Conservation (phyloP, 2,888 invertebrate genomes). For the Hyppa rectilinea region DNA sequence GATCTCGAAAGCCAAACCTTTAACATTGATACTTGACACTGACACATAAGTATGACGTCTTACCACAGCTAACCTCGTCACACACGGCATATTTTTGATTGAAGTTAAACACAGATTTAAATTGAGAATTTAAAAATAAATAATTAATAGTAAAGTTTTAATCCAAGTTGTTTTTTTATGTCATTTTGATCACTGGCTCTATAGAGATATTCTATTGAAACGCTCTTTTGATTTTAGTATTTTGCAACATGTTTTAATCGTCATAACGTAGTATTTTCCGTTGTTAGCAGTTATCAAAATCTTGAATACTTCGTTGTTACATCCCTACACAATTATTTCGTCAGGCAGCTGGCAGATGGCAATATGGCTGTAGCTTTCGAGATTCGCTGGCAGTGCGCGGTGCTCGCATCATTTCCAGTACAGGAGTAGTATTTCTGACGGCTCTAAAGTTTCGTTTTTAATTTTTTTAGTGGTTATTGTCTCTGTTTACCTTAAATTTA, state of each 20-base stretch:
- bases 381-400: constrained; percentile 89
- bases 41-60: too few species aligned
- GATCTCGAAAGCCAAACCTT: too few species aligned
- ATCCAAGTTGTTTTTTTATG: too few species aligned
- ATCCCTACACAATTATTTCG: constrained; percentile 71
- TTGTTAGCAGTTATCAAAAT: background rate
- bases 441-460: constrained; percentile 86
- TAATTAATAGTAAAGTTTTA: too few species aligned
- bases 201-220: too few species aligned
- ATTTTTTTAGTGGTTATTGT: constrained; percentile 85
- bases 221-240: background rate
- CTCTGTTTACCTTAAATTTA: constrained; percentile 84
- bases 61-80: too few species aligned
- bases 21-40: too few species aligned
- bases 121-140: too few species aligned
- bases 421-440: constrained; percentile 87
- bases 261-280: background rate
- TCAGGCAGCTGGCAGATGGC: constrained; percentile 80
- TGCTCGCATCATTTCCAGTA: constrained; percentile 86
- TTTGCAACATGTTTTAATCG: background rate
- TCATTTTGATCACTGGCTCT: too few species aligned
- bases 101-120: too few species aligned
- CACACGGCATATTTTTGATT: too few species aligned
- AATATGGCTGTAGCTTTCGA: constrained; percentile 90
- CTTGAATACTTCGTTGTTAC: constrained; percentile 33